Percentiles rank a stretch among this genome's conserved stretches.
phyloP scores from a whole-genome alignment of 2,797 vertebrate species.

The Microctenopoma steveboyesi region DNA sequence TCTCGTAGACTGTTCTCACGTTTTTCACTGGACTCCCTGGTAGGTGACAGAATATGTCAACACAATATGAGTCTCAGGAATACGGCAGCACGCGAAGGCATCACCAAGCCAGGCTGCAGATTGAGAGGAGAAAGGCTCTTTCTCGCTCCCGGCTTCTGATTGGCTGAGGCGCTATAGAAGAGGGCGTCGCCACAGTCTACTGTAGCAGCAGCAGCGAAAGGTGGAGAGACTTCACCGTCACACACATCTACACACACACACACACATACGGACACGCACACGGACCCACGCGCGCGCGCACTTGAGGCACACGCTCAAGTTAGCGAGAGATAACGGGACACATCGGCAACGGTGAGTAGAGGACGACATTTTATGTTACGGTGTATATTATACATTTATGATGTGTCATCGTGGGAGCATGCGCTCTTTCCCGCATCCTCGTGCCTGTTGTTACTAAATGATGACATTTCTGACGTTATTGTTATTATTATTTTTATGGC shows the following conservation, averaged over 20 bases:
- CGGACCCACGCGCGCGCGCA: background rate
- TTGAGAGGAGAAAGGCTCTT: slow-evolving; percentile 15
- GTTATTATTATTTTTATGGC: background rate
- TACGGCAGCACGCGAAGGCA: slow-evolving; percentile 47
- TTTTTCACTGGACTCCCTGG: too few relatives aligned
- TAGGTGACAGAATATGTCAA: too few relatives aligned
- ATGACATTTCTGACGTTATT: slow-evolving; percentile 31
- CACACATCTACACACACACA: slow-evolving; percentile 8
- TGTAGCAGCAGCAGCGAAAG: slow-evolving; percentile 52
- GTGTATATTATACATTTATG: background rate
- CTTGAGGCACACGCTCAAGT: background rate
- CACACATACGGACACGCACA: background rate
- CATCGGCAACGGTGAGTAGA: slow-evolving; percentile 64
- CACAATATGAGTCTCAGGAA: background rate
- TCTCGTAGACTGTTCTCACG: too few relatives aligned
- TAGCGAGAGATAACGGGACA: slow-evolving; percentile 42
- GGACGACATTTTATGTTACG: background rate
- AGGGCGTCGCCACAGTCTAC: slow-evolving; percentile 71
- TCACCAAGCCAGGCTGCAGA: slow-evolving; percentile 43
- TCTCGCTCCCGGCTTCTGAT: slow-evolving; percentile 45
- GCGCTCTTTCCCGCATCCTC: slow-evolving; percentile 8
- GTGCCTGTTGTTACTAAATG: slow-evolving; percentile 14
- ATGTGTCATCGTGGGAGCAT: slow-evolving; percentile 34
- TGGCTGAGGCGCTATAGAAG: slow-evolving; percentile 48
- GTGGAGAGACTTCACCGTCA: slow-evolving; percentile 65